These are phyloP conservation scores for Koerneria pararmatus DNA, from an alignment of 2,888 invertebrate species.

Conservation along the genomic window DNA sequence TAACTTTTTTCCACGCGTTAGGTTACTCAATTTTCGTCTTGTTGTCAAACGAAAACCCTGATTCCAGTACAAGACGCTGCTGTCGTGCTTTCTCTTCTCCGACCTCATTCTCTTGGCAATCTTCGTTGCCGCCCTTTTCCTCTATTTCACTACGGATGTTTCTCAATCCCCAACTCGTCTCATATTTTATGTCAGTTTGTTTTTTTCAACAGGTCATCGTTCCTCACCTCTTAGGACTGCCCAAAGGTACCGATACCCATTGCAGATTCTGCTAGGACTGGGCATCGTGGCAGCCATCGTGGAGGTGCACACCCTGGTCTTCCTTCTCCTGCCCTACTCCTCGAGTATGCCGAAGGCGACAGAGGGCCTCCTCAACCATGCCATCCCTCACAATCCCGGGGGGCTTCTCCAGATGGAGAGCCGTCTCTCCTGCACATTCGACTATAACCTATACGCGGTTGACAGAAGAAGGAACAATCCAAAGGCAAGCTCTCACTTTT, in stretches of 20 bases:
- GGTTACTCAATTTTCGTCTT: too few species aligned
- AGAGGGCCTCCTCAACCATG: conserved; percentile 46
- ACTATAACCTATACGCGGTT: conserved; percentile 50
- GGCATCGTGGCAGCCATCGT: conserved; percentile 41
- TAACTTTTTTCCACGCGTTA: too few species aligned
- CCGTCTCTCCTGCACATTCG: conserved; percentile 52
- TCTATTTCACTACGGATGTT: conserved; percentile 49
- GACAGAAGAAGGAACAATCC: conserved; percentile 47
- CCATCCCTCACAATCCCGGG: conserved; percentile 56
- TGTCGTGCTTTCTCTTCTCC: conserved; percentile 47
- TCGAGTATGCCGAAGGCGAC: conserved; percentile 44
- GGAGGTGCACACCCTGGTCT: conserved; percentile 45
- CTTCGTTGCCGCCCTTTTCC: conserved; percentile 37
- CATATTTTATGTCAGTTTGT: conserved; percentile 48
- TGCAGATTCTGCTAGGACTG: conserved; percentile 38
- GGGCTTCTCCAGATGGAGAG: conserved; percentile 47
- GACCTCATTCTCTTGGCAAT: conserved; percentile 46
- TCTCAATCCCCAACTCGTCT: conserved; percentile 35
- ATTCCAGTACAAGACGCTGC: conserved; percentile 52
- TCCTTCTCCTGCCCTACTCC: conserved; percentile 42
- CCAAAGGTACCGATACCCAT: conserved; percentile 10
- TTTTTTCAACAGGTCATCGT: neutral
- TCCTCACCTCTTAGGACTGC: neutral
- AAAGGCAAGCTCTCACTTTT: conserved; percentile 31
- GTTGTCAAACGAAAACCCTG: too few species aligned